phyloP scores from a whole-genome alignment of 2,113 vertebrate genomes.

The Stegastes partitus region DNA sequence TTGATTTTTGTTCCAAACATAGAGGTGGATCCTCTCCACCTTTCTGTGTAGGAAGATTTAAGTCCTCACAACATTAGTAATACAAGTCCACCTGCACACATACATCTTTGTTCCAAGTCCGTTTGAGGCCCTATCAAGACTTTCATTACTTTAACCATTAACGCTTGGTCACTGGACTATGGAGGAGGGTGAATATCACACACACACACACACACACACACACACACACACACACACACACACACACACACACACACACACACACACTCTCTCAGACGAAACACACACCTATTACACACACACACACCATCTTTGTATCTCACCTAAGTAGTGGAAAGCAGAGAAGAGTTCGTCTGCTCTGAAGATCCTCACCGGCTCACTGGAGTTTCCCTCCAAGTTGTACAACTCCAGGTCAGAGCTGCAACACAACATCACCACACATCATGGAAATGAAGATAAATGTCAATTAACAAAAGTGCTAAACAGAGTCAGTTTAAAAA shows the following conservation, averaged over 20 bases:
- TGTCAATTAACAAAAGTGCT: no score
- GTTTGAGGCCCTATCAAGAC: constrained; percentile 39
- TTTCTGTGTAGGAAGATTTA: not conserved
- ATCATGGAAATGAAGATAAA: not conserved
- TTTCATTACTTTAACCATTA: constrained; percentile 64
- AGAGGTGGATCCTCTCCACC: not conserved
- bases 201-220: not conserved
- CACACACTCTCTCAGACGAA: constrained; percentile 8
- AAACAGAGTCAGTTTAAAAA: no score
- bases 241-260: not conserved
- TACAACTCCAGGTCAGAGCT: constrained; percentile 87
- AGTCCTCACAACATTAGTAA: not conserved
- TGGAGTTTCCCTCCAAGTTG: constrained; percentile 84
- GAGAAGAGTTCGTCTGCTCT: constrained; percentile 94
- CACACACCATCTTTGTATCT: constrained; percentile 45
- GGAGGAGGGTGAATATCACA: constrained; percentile 27
- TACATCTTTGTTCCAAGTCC: constrained; percentile 36
- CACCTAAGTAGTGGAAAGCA: constrained; percentile 94
- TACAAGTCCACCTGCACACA: constrained; percentile 4
- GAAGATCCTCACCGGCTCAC: constrained; percentile 87
- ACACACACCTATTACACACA: constrained; percentile 7
- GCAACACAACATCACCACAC: constrained; percentile 4
- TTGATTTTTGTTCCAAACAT: not conserved
- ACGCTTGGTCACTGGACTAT: constrained; percentile 49
- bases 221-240: no score